Conservation (phyloP, 2,113 vertebrate genomes). For the Balaenoptera acutorostrata region DNA sequence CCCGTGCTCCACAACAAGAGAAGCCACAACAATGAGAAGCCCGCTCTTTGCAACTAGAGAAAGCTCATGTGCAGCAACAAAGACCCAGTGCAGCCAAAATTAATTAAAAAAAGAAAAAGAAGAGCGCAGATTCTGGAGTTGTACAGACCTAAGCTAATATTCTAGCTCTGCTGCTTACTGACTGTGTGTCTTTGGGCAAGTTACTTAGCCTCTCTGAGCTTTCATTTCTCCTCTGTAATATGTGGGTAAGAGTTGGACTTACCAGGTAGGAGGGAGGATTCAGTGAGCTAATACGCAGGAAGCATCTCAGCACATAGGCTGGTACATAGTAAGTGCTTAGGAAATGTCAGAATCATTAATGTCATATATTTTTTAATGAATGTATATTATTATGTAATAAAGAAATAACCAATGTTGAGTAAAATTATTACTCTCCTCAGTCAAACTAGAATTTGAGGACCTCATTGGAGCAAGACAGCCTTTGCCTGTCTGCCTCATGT, state of each 20-base stretch:
- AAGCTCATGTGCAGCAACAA: too few species aligned
- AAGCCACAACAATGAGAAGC: too few species aligned
- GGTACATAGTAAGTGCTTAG: neutral
- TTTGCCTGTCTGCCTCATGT: too few species aligned
- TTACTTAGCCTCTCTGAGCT: neutral
- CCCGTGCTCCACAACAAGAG: too few species aligned
- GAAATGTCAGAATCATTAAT: neutral
- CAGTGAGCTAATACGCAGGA: neutral
- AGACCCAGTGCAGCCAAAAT: too few species aligned
- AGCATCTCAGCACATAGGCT: neutral
- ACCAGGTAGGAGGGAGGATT: neutral
- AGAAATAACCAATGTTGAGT: neutral
- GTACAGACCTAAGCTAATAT: neutral
- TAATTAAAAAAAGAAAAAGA: too few species aligned
- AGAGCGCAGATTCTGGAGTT: neutral
- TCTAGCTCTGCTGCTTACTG: neutral
- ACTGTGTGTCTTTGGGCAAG: neutral
- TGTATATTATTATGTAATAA: neutral
- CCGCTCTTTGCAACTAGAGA: too few species aligned
- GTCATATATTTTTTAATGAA: neutral
- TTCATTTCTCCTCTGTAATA: neutral
- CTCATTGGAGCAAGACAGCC: neutral
- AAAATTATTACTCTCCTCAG: neutral
- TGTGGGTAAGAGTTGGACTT: neutral
- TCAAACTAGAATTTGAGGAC: neutral